Conservation (phyloP, 1,140 invertebrate species). For the Euschistus heros region DNA sequence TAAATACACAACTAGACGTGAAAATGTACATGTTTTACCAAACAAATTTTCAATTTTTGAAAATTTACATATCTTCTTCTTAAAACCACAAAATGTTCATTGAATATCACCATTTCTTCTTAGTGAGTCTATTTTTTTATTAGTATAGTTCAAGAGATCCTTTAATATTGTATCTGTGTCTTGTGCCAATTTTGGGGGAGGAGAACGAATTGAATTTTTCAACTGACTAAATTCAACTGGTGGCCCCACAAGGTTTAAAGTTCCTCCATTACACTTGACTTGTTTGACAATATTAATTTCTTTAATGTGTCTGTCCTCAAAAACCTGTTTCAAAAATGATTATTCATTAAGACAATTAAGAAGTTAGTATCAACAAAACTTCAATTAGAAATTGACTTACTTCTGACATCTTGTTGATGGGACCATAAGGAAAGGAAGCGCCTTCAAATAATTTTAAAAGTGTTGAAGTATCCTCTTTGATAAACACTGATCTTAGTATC, state of each 20-base stretch:
- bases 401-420: conserved; percentile 74
- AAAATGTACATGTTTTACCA: no score
- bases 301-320: conserved; percentile 75
- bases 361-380: background rate
- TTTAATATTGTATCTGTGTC: conserved; percentile 71
- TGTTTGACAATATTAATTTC: conserved; percentile 64
- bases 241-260: conserved; percentile 71
- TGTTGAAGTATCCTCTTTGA: conserved; percentile 55
- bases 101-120: conserved; percentile 41
- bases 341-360: background rate
- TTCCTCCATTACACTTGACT: conserved; percentile 51
- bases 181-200: conserved; percentile 79
- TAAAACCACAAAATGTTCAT: conserved; percentile 7
- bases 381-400: conserved; percentile 31
- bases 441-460: conserved; percentile 66
- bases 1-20: no score
- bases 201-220: conserved; percentile 51
- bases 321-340: conserved; percentile 44
- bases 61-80: no score
- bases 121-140: conserved; percentile 47
- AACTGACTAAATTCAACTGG: conserved; percentile 68
- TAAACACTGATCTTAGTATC: conserved; percentile 51
- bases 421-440: conserved; percentile 74
- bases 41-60: no score
- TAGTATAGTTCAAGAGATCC: conserved; percentile 54